Conservation (phyloP, 2,797 vertebrate species). For the Cuculus canorus region DNA sequence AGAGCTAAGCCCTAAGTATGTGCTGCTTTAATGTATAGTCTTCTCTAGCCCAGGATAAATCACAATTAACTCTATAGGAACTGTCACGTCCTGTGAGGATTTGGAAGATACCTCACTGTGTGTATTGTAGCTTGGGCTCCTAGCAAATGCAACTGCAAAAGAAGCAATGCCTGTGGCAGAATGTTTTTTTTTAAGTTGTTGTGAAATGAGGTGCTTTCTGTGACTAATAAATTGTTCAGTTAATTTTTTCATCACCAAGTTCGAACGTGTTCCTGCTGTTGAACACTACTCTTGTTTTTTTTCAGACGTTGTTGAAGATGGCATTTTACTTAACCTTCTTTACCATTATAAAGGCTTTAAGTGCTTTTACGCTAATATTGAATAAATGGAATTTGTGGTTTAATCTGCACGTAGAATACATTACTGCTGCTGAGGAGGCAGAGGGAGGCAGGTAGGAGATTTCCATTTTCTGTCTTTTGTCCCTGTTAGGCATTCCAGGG, state of each 20-base stretch:
- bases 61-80: not conserved
- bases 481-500: not conserved
- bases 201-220: not conserved
- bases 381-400: slow-evolving; percentile 15
- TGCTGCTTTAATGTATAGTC: not conserved
- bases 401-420: not conserved
- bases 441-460: not conserved
- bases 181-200: not conserved
- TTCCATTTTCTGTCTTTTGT: not conserved
- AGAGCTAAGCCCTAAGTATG: not conserved
- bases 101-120: fast-evolving
- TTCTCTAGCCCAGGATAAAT: not conserved
- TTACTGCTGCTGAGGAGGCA: not conserved
- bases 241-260: not conserved
- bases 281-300: not conserved
- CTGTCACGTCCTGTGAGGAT: not conserved
- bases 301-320: not conserved
- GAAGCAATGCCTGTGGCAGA: not conserved
- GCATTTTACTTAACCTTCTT: not conserved
- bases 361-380: not conserved
- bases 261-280: not conserved
- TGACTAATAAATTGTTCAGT: slow-evolving; percentile 5
- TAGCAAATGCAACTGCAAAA: not conserved
- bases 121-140: not conserved
- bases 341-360: not conserved